Evolutionary conservation across 2,888 invertebrate genomes (phyloP).

Genomic region (Ditula angustiorana): DNA sequence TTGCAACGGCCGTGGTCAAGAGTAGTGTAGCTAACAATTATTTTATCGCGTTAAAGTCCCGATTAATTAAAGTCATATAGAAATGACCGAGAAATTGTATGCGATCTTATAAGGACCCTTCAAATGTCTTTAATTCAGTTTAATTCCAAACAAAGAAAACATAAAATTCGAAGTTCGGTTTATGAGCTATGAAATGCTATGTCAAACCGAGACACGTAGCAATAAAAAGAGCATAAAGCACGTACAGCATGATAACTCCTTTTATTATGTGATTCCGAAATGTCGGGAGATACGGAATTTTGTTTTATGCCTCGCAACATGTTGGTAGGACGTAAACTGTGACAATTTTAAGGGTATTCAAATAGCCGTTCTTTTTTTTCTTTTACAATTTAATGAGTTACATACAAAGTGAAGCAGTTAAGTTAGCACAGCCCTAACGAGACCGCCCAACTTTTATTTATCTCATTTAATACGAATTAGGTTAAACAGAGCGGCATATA

Average conservation of each 20-base stretch:
- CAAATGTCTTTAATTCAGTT: neutral
- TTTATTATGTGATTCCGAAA: slow-evolving; percentile 29
- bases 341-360: neutral
- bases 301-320: slow-evolving; percentile 16
- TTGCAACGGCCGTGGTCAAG: no score
- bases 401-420: no score
- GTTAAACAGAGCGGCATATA: no score
- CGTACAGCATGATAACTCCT: slow-evolving; percentile 29
- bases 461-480: no score
- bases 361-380: neutral
- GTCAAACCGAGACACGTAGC: slow-evolving; percentile 16
- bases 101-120: no score
- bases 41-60: no score
- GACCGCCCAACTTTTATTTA: no score
- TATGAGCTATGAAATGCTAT: slow-evolving; percentile 29
- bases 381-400: no score
- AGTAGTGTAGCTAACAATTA: no score
- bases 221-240: slow-evolving; percentile 29
- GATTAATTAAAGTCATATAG: no score
- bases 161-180: slow-evolving; percentile 31
- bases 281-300: slow-evolving; percentile 20
- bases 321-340: slow-evolving; percentile 1
- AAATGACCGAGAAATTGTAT: no score
- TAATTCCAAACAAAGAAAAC: slow-evolving; percentile 14
- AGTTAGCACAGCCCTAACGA: no score